These are phyloP conservation scores for Oncorhynchus gorbuscha DNA, from an alignment of 2,113 vertebrate genomes.

Conservation along the genomic window DNA sequence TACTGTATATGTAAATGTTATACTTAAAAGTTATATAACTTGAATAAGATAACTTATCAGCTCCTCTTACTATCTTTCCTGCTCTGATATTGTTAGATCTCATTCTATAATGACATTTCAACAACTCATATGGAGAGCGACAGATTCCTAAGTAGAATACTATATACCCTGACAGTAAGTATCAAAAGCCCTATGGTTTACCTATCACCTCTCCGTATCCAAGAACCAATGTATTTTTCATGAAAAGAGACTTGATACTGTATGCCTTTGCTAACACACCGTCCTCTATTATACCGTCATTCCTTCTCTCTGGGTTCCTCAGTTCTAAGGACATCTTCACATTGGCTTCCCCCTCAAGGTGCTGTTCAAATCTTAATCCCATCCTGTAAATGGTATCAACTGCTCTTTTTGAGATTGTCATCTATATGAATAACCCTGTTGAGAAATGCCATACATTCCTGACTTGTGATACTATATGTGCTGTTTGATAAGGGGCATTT, in stretches of 20 bases:
- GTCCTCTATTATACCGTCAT: no score
- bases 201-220: background rate
- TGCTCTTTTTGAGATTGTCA: slow-evolving; percentile 14
- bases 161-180: background rate
- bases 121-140: background rate
- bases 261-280: no score
- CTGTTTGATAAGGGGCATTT: no score
- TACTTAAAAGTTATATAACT: background rate
- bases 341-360: slow-evolving; percentile 12
- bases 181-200: background rate
- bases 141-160: background rate
- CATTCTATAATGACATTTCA: background rate
- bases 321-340: slow-evolving; percentile 4
- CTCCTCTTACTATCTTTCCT: background rate
- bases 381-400: slow-evolving; percentile 12
- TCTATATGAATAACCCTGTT: no score
- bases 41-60: background rate
- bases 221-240: background rate
- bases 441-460: no score
- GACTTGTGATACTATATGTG: no score
- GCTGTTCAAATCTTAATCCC: slow-evolving; percentile 10
- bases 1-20: background rate
- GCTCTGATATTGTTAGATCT: background rate
- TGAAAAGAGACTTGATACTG: background rate
- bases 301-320: background rate